phyloP scores from a whole-genome alignment of 2,113 vertebrate genomes.

The Herpetotheres cachinnans region DNA sequence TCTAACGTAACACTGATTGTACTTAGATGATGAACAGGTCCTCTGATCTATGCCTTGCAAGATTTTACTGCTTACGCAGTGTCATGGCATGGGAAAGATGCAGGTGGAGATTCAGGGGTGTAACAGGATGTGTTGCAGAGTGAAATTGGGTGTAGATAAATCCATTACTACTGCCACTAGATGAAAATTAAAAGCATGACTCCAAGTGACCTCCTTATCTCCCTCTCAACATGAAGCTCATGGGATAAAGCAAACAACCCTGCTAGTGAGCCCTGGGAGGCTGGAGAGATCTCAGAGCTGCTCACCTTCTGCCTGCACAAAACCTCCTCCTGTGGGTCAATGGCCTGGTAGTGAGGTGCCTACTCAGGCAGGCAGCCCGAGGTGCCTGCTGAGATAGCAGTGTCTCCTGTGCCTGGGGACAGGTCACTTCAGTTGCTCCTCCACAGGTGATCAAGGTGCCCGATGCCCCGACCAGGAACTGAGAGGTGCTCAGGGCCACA shows the following conservation, averaged over 20 bases:
- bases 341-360: no score
- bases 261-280: neutral
- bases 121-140: neutral
- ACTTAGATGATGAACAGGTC: neutral
- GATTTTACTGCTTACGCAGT: neutral
- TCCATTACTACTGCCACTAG: neutral
- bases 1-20: neutral
- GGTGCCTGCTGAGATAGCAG: neutral
- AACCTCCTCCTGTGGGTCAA: neutral
- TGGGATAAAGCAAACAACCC: neutral
- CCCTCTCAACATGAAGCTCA: neutral
- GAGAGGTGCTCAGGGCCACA: neutral
- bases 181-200: neutral
- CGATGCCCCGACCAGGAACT: neutral
- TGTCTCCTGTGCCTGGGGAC: neutral
- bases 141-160: neutral
- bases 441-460: rapidly evolving
- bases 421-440: neutral
- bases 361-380: neutral
- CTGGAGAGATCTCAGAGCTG: neutral
- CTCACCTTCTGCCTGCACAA: neutral
- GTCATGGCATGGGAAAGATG: neutral
- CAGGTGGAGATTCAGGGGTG: neutral
- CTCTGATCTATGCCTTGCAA: neutral
- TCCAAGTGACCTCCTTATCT: neutral